phyloP scores from a whole-genome alignment of 2,797 vertebrate species.

The Leontocebus nigricollis region DNA sequence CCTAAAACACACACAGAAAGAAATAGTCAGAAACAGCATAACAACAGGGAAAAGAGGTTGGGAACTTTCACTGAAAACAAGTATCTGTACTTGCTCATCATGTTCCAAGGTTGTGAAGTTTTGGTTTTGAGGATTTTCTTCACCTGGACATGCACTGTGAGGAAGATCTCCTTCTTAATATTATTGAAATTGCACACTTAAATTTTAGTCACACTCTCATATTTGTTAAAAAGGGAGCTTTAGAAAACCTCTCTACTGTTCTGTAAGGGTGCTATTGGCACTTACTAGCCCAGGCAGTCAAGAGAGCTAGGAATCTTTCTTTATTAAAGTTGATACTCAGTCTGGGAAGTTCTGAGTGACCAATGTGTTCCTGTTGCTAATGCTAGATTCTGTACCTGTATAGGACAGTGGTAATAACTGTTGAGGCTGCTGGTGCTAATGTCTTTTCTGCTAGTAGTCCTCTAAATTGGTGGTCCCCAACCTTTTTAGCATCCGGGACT shows the following conservation, averaged over 20 bases:
- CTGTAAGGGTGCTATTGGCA: neutral
- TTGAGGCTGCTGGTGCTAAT: neutral
- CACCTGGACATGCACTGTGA: neutral
- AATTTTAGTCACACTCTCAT: neutral
- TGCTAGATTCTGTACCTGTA: neutral
- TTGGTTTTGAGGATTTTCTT: slow-evolving; percentile 34
- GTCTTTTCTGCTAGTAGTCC: neutral
- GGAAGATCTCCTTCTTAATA: neutral
- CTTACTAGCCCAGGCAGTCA: neutral
- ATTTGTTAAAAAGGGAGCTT: neutral
- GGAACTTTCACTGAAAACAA: neutral
- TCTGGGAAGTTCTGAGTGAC: neutral
- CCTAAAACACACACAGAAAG: neutral
- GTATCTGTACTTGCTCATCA: neutral
- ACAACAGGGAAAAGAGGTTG: neutral
- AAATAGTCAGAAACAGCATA: neutral
- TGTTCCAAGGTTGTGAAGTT: neutral
- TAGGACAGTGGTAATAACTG: neutral
- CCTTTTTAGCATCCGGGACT: neutral
- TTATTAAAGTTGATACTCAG: neutral
- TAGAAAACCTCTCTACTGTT: slow-evolving; percentile 7
- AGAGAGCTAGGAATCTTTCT: neutral
- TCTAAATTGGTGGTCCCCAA: neutral
- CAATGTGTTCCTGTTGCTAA: neutral
- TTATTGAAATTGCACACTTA: neutral